Evolutionary conservation across 2,797 vertebrate genomes (phyloP).

Genomic region (Pempheris klunzingeri): DNA sequence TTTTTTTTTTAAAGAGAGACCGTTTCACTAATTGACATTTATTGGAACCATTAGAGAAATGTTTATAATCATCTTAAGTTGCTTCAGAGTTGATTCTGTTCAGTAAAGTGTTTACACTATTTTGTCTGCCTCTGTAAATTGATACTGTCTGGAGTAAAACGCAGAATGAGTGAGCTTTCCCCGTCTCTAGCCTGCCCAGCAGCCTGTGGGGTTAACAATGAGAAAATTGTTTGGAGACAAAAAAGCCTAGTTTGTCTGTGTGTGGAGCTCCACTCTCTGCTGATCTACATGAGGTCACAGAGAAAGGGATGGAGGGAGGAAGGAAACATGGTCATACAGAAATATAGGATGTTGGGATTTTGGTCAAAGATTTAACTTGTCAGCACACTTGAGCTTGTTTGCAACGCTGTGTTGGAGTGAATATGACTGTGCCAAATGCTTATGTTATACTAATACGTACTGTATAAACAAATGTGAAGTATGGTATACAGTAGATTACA

Average conservation of each 20-base stretch:
- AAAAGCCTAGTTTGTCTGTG: conserved; percentile 73
- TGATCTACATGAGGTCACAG: conserved; percentile 71
- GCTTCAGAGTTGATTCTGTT: neutral
- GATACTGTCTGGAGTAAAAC: conserved; percentile 21
- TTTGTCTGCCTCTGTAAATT: conserved; percentile 19
- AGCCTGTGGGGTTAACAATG: conserved; percentile 72
- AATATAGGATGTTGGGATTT: conserved; percentile 33
- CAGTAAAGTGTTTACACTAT: neutral
- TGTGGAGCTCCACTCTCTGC: conserved; percentile 47
- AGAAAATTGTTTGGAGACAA: conserved; percentile 79
- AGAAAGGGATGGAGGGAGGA: conserved; percentile 11
- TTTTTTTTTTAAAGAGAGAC: neutral
- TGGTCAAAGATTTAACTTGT: neutral
- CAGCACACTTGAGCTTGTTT: conserved; percentile 4
- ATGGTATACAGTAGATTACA: neutral
- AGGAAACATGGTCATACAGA: neutral
- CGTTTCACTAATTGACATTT: neutral
- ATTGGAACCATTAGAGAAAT: neutral
- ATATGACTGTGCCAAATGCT: conserved; percentile 1
- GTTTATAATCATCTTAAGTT: neutral
- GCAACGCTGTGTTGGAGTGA: neutral
- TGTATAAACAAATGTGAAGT: neutral
- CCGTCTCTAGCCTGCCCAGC: conserved; percentile 51
- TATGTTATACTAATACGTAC: conserved; percentile 20
- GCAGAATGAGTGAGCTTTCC: conserved; percentile 41